Conservation (phyloP, 1,140 invertebrate genomes). For the Achatina immaculata region DNA sequence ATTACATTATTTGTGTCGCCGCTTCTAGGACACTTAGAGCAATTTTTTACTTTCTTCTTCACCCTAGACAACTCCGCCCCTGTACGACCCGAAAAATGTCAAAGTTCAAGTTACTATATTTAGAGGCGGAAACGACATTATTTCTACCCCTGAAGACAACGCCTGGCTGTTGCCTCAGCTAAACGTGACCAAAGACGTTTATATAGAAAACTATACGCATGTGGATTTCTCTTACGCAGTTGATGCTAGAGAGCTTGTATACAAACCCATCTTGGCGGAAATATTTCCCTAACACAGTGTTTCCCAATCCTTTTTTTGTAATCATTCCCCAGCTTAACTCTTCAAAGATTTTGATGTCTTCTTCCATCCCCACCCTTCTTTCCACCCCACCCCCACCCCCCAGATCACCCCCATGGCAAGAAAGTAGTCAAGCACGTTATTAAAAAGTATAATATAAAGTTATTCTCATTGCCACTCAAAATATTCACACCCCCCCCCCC, state of each 20-base stretch:
- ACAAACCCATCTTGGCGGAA: conserved; percentile 1
- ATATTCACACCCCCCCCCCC: too few species aligned
- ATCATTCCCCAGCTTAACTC: too few species aligned
- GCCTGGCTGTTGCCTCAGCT: conserved; percentile 71
- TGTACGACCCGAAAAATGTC: conserved; percentile 78
- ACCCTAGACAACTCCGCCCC: conserved; percentile 74
- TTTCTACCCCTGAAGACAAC: conserved; percentile 75
- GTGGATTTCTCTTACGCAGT: conserved; percentile 70
- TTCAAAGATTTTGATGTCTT: too few species aligned
- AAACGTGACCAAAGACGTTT: conserved; percentile 42
- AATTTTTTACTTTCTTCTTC: conserved; percentile 23
- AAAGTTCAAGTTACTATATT: conserved; percentile 78
- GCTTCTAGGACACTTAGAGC: conserved; percentile 71
- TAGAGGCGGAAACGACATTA: conserved; percentile 80
- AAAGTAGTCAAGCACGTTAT: too few species aligned
- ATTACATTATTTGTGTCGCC: too few species aligned
- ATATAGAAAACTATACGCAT: conserved; percentile 61
- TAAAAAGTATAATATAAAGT: too few species aligned
- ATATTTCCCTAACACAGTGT: background rate
- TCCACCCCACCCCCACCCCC: too few species aligned
- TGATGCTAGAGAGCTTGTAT: conserved; percentile 47
- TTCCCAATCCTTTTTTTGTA: background rate
- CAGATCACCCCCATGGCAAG: too few species aligned
- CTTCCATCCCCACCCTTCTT: too few species aligned
- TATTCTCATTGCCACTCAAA: too few species aligned